phyloP scores from a whole-genome alignment of 2,113 vertebrate species.

The Salminus brasiliensis region DNA sequence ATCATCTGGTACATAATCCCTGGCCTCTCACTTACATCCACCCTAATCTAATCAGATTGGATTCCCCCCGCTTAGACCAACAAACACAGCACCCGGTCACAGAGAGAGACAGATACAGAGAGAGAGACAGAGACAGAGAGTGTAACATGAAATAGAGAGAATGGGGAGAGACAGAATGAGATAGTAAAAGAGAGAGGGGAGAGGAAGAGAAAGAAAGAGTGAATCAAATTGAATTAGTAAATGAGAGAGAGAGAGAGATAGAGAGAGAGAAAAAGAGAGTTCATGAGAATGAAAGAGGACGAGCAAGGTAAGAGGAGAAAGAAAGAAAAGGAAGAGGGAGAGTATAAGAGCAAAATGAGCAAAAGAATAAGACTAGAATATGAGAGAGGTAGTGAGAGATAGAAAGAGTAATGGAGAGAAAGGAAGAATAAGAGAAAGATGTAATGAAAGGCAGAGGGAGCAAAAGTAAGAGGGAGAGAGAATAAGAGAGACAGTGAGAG shows the following conservation, averaged over 20 bases:
- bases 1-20: constrained; percentile 50
- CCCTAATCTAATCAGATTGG: constrained; percentile 57
- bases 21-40: constrained; percentile 48
- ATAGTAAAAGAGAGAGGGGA: background rate
- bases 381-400: background rate
- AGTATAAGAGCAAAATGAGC: background rate
- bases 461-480: background rate
- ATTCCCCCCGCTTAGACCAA: constrained; percentile 45
- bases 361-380: background rate
- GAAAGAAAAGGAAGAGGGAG: background rate
- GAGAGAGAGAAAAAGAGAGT: background rate
- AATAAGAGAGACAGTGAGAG: background rate
- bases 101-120: constrained; percentile 17
- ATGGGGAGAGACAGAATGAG: background rate
- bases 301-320: background rate
- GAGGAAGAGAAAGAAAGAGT: background rate
- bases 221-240: too few relatives aligned
- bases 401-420: background rate
- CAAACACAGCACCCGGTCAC: constrained; percentile 38
- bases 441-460: background rate
- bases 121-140: background rate
- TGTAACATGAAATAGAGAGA: background rate
- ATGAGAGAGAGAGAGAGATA: background rate
- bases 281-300: too few relatives aligned
- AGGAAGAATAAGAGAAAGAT: background rate